Percentiles rank a stretch among this genome's conserved stretches.
Conservation (phyloP, 2,888 invertebrate species). For the Zygogramma bicolorata region DNA sequence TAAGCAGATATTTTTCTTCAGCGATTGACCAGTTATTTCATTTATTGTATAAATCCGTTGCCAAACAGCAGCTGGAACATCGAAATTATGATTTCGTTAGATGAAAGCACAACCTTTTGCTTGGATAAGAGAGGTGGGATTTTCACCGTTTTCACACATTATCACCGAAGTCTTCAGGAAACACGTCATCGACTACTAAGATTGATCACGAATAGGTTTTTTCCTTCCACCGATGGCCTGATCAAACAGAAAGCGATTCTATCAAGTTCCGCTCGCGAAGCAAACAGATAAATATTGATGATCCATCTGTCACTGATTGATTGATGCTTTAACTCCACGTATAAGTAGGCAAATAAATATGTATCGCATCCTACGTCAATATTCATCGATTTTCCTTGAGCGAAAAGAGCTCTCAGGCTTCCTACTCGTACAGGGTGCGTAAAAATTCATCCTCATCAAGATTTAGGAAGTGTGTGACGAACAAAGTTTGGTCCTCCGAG, state of each 20-base stretch:
- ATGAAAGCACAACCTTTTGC: no score
- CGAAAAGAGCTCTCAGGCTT: background rate
- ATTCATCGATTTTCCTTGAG: background rate
- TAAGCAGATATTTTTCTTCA: no score
- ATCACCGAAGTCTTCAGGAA: background rate
- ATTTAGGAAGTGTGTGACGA: no score
- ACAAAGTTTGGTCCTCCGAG: background rate
- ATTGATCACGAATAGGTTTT: background rate
- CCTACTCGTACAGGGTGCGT: background rate
- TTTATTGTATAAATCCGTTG: no score
- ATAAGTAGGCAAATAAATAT: slow-evolving; percentile 6
- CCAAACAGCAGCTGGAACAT: no score
- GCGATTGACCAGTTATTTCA: no score
- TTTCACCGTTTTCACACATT: no score
- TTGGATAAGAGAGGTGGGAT: no score
- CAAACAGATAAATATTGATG: slow-evolving; percentile 7
- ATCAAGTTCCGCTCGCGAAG: background rate
- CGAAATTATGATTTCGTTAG: no score
- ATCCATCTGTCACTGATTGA: slow-evolving; percentile 3
- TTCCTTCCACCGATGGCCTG: background rate
- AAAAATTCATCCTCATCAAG: background rate
- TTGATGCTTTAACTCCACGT: background rate
- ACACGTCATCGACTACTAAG: background rate
- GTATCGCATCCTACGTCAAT: background rate
- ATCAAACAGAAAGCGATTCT: background rate